phyloP scores from a whole-genome alignment of 1,140 invertebrate species.

The Solenopsis fugax region DNA sequence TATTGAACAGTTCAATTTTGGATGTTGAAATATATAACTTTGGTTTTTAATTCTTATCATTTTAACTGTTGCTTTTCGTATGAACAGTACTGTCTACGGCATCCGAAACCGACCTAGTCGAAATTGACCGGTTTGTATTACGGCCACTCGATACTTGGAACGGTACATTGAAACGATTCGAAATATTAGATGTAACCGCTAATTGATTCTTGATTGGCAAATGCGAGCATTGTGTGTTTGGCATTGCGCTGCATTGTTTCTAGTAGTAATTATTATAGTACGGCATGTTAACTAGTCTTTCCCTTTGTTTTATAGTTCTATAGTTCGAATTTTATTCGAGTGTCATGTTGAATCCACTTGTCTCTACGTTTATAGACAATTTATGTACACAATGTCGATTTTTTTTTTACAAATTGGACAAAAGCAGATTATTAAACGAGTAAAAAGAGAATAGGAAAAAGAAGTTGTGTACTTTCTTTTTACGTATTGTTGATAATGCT shows the following conservation, averaged over 20 bases:
- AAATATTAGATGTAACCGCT: conserved; percentile 14
- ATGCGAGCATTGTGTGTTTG: conserved; percentile 50
- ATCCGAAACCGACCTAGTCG: background rate
- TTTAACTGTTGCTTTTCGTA: background rate
- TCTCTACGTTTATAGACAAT: background rate
- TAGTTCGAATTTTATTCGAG: background rate
- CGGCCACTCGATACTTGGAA: background rate
- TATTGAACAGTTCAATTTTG: background rate
- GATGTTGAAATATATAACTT: background rate
- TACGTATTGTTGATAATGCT: background rate
- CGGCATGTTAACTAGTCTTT: conserved; percentile 50
- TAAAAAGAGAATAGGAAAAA: background rate
- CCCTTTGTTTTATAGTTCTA: background rate
- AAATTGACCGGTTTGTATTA: conserved; percentile 21
- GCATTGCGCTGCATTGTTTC: conserved; percentile 47
- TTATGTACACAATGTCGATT: background rate
- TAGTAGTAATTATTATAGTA: background rate
- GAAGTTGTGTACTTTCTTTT: background rate
- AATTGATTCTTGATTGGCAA: background rate
- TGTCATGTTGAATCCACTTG: background rate
- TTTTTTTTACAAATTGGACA: background rate
- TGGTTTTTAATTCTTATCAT: background rate
- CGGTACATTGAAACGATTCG: background rate
- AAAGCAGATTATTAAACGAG: background rate
- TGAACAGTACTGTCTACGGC: background rate